These are phyloP conservation scores for Limnephilus marmoratus DNA, from an alignment of 2,888 invertebrate species.

Conservation along the genomic window DNA sequence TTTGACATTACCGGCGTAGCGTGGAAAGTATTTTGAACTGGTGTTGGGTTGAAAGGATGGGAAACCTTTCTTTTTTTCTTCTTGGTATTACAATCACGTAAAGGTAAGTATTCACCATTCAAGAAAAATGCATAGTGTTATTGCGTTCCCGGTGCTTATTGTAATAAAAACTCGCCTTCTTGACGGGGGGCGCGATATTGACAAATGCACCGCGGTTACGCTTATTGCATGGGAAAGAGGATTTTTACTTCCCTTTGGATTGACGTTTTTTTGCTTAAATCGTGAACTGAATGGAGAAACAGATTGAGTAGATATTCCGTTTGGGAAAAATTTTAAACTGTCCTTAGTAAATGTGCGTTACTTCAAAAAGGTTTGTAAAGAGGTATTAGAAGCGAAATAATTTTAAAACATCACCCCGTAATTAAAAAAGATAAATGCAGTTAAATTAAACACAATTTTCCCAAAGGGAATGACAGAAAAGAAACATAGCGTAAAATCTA, in stretches of 20 bases:
- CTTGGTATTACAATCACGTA: not conserved
- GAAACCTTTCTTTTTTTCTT: not conserved
- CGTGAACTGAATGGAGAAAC: not conserved
- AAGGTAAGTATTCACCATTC: conserved; percentile 15
- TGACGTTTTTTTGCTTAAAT: not conserved
- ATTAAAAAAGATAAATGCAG: too few species aligned
- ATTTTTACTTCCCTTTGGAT: not conserved
- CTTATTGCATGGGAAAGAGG: not conserved
- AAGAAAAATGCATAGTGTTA: conserved; percentile 29
- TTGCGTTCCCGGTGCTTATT: conserved; percentile 3
- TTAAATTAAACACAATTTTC: too few species aligned
- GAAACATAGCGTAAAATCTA: too few species aligned
- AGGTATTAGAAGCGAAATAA: too few species aligned
- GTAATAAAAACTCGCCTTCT: not conserved
- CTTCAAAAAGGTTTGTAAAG: too few species aligned
- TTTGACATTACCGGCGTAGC: not conserved
- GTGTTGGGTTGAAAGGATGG: not conserved
- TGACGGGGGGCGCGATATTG: not conserved
- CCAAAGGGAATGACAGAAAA: too few species aligned
- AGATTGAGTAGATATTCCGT: not conserved
- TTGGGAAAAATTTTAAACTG: too few species aligned
- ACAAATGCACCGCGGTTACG: not conserved
- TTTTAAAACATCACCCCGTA: too few species aligned
- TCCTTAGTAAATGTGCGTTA: too few species aligned
- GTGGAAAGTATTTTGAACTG: not conserved